Conservation (phyloP, 2,113 vertebrate genomes). For the Sinocyclocheilus anshuiensis region DNA sequence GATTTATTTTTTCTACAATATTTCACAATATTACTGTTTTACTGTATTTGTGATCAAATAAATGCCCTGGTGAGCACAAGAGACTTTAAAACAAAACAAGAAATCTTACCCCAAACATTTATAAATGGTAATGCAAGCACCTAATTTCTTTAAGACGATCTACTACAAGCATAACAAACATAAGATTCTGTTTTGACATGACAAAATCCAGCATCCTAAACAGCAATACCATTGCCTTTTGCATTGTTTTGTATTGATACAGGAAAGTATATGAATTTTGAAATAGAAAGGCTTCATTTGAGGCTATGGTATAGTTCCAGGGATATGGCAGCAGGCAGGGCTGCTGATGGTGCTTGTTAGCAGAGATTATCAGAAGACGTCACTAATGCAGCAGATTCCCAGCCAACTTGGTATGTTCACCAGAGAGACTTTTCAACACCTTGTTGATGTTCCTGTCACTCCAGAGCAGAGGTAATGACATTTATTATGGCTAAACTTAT, state of each 20-base stretch:
- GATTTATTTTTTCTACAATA: background rate
- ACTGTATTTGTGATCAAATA: background rate
- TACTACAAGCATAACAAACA: background rate
- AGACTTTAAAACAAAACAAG: background rate
- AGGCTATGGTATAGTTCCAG: conserved; percentile 19
- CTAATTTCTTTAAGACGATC: too few relatives aligned
- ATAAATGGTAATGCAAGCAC: background rate
- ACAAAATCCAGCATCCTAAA: background rate
- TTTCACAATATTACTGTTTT: background rate
- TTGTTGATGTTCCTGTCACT: conserved; percentile 27
- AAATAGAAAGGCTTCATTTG: conserved; percentile 28
- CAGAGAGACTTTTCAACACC: conserved; percentile 44
- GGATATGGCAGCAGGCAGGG: background rate
- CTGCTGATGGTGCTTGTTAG: conserved; percentile 38
- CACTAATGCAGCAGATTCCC: background rate
- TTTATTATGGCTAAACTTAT: background rate
- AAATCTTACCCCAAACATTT: background rate
- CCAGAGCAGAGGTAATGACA: background rate
- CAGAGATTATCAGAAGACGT: conserved; percentile 43
- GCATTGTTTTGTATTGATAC: background rate
- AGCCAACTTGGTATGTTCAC: conserved; percentile 37
- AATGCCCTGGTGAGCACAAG: background rate
- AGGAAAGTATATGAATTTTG: background rate
- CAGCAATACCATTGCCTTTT: too few relatives aligned
- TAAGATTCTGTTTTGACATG: background rate